These are phyloP conservation scores for Melanargia galathea DNA, from an alignment of 2,888 invertebrate genomes.

Conservation along the genomic window DNA sequence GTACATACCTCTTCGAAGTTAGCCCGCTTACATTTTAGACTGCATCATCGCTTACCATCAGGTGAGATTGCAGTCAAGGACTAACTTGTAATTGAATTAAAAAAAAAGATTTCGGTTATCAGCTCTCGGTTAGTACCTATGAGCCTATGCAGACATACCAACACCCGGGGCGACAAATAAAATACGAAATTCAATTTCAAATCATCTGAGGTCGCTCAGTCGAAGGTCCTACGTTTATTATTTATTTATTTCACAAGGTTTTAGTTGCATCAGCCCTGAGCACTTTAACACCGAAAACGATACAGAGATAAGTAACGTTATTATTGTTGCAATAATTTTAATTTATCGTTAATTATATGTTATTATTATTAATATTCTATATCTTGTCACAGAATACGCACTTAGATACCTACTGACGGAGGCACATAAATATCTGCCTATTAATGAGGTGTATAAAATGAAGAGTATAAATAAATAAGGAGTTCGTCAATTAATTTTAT, in stretches of 20 bases:
- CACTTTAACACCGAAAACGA: slow-evolving; percentile 37
- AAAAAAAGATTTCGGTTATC: too few relatives aligned
- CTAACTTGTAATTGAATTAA: too few relatives aligned
- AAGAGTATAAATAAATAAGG: slow-evolving; percentile 9
- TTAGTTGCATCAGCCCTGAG: slow-evolving; percentile 43
- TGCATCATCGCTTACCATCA: too few relatives aligned
- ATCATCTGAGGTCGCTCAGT: slow-evolving; percentile 39
- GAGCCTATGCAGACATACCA: slow-evolving; percentile 12
- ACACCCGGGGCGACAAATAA: slow-evolving; percentile 5
- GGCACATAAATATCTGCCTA: background rate
- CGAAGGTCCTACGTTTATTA: slow-evolving; percentile 43
- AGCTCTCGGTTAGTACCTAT: too few relatives aligned
- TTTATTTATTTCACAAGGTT: slow-evolving; percentile 44
- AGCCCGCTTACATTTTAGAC: too few relatives aligned
- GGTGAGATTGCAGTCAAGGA: too few relatives aligned
- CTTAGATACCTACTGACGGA: background rate
- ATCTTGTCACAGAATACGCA: background rate
- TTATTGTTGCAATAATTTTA: slow-evolving; percentile 20
- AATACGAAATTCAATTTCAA: slow-evolving; percentile 36
- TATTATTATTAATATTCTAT: background rate
- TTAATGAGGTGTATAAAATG: background rate
- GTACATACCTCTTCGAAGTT: background rate
- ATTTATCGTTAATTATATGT: slow-evolving; percentile 15
- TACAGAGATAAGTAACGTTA: slow-evolving; percentile 29
- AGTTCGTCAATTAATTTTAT: slow-evolving; percentile 5